Evolutionary conservation across 2,113 vertebrate species (phyloP).

Genomic region (Rhinoptilus africanus): DNA sequence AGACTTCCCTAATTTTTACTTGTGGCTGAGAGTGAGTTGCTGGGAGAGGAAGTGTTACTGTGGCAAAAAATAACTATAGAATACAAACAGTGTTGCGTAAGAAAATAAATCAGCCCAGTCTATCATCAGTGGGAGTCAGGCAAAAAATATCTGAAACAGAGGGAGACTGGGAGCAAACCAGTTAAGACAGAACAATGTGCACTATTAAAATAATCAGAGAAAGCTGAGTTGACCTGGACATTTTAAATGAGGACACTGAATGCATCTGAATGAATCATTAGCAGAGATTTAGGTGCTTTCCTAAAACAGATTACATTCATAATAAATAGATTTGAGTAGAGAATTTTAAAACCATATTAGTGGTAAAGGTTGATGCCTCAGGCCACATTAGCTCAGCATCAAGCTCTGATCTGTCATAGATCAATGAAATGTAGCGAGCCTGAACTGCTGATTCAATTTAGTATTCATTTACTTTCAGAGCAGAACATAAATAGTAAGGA

Average conservation of each 20-base stretch:
- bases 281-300: slow-evolving; percentile 29
- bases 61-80: slow-evolving; percentile 14
- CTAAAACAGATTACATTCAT: slow-evolving; percentile 29
- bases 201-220: slow-evolving; percentile 39
- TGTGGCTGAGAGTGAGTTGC: background rate
- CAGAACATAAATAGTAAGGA: slow-evolving; percentile 40
- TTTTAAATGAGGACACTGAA: slow-evolving; percentile 27
- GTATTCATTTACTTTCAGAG: slow-evolving; percentile 57
- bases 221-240: background rate
- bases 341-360: slow-evolving; percentile 59
- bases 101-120: background rate
- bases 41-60: background rate
- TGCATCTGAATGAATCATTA: slow-evolving; percentile 36
- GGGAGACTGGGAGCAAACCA: background rate
- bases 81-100: background rate
- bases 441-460: slow-evolving; percentile 61
- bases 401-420: slow-evolving; percentile 57
- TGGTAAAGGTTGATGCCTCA: slow-evolving; percentile 43
- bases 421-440: slow-evolving; percentile 48
- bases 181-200: background rate
- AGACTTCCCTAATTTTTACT: background rate
- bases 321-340: slow-evolving; percentile 55
- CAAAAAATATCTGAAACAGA: slow-evolving; percentile 5
- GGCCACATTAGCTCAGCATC: slow-evolving; percentile 53
- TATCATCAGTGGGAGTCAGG: background rate